Evolutionary conservation across 2,797 vertebrate species (phyloP).

Genomic region (Sebastes goodei): DNA sequence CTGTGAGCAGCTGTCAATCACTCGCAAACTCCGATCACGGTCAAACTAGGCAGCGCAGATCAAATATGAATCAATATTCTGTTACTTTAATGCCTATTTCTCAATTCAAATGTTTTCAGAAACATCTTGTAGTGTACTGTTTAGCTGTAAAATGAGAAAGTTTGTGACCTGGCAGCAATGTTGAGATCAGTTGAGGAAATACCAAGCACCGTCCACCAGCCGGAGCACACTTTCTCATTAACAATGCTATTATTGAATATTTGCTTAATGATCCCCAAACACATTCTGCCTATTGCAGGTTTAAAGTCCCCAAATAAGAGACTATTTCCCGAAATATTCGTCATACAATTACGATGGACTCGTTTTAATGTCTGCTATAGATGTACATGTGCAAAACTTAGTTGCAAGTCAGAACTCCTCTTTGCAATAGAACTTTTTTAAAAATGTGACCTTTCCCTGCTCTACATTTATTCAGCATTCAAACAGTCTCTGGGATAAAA

Average conservation of each 20-base stretch:
- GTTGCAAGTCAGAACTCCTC: not conserved
- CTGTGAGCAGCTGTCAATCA: no score
- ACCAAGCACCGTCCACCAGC: no score
- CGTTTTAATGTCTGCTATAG: not conserved
- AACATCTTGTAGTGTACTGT: no score
- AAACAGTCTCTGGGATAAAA: not conserved
- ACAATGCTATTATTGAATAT: not conserved
- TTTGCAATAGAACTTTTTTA: not conserved
- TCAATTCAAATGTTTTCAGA: no score
- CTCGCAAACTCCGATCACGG: no score
- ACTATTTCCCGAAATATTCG: not conserved
- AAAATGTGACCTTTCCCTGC: not conserved
- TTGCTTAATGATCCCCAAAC: not conserved
- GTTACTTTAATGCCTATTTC: no score
- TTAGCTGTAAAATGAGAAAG: no score
- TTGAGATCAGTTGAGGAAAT: no score
- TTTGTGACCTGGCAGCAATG: no score
- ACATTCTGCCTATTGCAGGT: not conserved
- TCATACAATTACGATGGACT: not conserved
- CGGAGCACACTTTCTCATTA: no score
- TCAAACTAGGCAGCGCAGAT: no score
- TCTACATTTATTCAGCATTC: conserved; percentile 25
- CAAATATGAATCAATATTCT: no score
- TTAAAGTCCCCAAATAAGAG: not conserved
- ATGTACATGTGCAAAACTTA: not conserved